These are phyloP conservation scores for Philopotamus ludificatus DNA, from an alignment of 1,140 invertebrate genomes.

Conservation along the genomic window DNA sequence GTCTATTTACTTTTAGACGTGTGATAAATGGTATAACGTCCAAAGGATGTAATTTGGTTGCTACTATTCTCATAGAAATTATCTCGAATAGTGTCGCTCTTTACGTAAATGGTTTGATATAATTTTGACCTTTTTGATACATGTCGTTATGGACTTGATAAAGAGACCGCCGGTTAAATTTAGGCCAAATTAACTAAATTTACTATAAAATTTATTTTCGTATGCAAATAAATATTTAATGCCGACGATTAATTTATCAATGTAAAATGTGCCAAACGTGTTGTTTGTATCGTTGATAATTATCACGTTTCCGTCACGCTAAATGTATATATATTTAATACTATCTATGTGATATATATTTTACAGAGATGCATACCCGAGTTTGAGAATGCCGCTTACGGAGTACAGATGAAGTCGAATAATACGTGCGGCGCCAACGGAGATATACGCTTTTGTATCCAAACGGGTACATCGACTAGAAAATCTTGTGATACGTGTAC, in stretches of 20 bases:
- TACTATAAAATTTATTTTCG: neutral
- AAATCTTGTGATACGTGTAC: slow-evolving; percentile 67
- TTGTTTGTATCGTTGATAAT: too few species aligned
- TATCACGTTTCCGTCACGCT: neutral
- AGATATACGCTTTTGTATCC: slow-evolving; percentile 80
- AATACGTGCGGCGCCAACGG: slow-evolving; percentile 89
- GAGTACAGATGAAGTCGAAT: slow-evolving; percentile 82
- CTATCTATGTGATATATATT: neutral
- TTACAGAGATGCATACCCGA: slow-evolving; percentile 88
- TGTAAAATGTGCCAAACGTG: too few species aligned
- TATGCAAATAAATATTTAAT: too few species aligned
- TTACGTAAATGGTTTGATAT: neutral
- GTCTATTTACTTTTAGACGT: too few species aligned
- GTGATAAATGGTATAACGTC: neutral
- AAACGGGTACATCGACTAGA: slow-evolving; percentile 68
- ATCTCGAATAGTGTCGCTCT: neutral
- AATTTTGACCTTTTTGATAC: neutral
- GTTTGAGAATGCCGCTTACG: slow-evolving; percentile 95
- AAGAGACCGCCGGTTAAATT: neutral
- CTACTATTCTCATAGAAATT: neutral
- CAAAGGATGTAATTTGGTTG: neutral
- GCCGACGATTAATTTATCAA: too few species aligned
- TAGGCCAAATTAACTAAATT: neutral
- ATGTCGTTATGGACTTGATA: neutral
- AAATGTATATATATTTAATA: slow-evolving; percentile 10